phyloP scores from a whole-genome alignment of 2,113 vertebrate species.

The Rhagologus leucostigma region DNA sequence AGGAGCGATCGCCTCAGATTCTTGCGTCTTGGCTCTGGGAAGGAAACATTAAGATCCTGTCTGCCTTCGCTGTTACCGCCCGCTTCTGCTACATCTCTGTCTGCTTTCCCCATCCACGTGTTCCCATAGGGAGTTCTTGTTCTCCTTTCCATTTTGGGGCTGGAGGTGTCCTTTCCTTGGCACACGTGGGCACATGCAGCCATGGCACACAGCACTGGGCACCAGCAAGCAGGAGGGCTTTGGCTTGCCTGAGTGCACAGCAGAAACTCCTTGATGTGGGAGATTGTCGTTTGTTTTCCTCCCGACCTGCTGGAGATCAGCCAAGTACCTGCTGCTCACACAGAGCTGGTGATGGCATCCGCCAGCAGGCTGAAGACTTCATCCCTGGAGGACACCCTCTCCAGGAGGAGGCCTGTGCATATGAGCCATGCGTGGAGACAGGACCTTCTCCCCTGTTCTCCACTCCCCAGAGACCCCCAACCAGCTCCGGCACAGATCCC shows the following conservation, averaged over 20 bases:
- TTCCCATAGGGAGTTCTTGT: neutral
- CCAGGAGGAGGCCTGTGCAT: neutral
- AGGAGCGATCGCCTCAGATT: neutral
- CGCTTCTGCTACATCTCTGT: neutral
- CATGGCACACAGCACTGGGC: rapidly evolving
- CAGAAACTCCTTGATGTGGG: neutral
- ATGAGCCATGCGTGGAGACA: neutral
- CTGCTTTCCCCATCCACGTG: neutral
- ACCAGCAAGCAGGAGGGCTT: neutral
- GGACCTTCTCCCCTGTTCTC: neutral
- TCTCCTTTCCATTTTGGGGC: neutral
- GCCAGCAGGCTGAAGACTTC: neutral
- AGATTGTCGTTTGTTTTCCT: neutral
- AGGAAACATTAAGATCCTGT: constrained; percentile 26
- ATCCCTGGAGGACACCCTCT: neutral
- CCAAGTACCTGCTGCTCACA: neutral
- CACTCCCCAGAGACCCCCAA: neutral
- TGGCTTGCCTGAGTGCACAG: neutral
- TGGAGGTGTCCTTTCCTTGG: neutral
- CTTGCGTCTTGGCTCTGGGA: constrained; percentile 6
- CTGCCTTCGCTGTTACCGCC: neutral
- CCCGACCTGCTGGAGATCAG: neutral
- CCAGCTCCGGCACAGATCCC: neutral
- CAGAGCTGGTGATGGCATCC: rapidly evolving
- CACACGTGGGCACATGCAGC: rapidly evolving